These are phyloP conservation scores for Thinocorus orbignyianus DNA, from an alignment of 2,113 vertebrate species.

Conservation along the genomic window DNA sequence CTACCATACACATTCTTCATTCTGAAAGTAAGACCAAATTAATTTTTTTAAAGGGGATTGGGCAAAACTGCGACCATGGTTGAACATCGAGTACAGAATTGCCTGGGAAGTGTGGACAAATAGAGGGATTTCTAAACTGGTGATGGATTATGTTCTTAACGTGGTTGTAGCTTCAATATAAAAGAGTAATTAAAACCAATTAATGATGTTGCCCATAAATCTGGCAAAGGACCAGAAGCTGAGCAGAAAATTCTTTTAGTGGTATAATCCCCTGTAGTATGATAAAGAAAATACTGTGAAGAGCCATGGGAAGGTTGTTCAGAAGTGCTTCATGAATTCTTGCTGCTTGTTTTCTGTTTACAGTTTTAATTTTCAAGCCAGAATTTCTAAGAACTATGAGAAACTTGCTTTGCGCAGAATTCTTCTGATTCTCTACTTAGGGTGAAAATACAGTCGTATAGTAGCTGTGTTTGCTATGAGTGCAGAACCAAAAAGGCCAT, in stretches of 20 bases:
- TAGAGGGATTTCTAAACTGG: neutral
- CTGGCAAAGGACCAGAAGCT: neutral
- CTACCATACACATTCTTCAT: neutral
- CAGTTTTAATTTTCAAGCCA: neutral
- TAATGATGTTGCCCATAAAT: neutral
- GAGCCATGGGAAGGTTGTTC: neutral
- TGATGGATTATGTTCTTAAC: neutral
- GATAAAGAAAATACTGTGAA: neutral
- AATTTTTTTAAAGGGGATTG: neutral
- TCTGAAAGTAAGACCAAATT: neutral
- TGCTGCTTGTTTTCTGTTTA: neutral
- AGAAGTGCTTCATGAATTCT: neutral
- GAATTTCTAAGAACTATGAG: neutral
- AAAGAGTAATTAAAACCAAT: neutral
- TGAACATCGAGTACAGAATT: neutral
- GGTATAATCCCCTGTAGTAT: neutral
- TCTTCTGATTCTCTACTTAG: neutral
- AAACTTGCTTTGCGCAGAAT: neutral
- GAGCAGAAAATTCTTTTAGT: neutral
- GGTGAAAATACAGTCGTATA: neutral
- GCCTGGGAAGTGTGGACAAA: neutral
- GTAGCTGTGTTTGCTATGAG: neutral
- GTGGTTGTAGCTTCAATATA: neutral
- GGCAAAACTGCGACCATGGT: neutral
- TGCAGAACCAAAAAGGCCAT: neutral